Conservation (phyloP, 2,797 vertebrate genomes). For the Notoglanidium macrostoma region DNA sequence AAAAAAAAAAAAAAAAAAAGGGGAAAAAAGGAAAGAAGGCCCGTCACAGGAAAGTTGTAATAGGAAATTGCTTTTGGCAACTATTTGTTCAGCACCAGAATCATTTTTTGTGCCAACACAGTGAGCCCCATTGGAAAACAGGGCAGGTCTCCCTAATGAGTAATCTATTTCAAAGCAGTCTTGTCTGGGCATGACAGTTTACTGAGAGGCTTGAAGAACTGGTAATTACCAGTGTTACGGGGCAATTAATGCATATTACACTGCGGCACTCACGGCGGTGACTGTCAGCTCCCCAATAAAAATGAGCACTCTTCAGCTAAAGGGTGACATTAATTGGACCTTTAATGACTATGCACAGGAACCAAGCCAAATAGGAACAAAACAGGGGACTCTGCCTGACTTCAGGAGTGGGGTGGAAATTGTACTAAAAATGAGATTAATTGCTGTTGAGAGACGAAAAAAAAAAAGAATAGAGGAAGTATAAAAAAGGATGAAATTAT, state of each 20-base stretch:
- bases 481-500: slow-evolving; percentile 97
- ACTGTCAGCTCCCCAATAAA: slow-evolving; percentile 99
- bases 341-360: slow-evolving; percentile 99
- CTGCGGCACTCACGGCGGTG: slow-evolving; percentile 99
- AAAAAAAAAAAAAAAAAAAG: slow-evolving; percentile 16
- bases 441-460: slow-evolving; percentile 98
- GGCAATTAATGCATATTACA: slow-evolving; percentile 99
- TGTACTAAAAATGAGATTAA: slow-evolving; percentile 99
- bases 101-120: slow-evolving; percentile 85
- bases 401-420: slow-evolving; percentile 98
- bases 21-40: slow-evolving; percentile 68
- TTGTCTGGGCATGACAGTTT: slow-evolving; percentile 99
- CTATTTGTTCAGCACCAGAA: slow-evolving; percentile 97
- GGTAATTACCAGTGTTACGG: slow-evolving; percentile 99
- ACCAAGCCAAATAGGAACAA: slow-evolving; percentile 99
- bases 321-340: slow-evolving; percentile 99
- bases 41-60: slow-evolving; percentile 89
- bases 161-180: slow-evolving; percentile 99
- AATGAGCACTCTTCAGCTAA: slow-evolving; percentile 99
- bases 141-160: slow-evolving; percentile 99
- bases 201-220: slow-evolving; percentile 99
- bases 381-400: slow-evolving; percentile 99
- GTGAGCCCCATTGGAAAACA: slow-evolving; percentile 96
- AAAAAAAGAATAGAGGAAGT: slow-evolving; percentile 91
- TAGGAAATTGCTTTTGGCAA: slow-evolving; percentile 99